Percentiles rank a stretch among this genome's conserved stretches.
Evolutionary conservation across 2,797 vertebrate genomes (phyloP).

Genomic region (Sarcophilus harrisii): DNA sequence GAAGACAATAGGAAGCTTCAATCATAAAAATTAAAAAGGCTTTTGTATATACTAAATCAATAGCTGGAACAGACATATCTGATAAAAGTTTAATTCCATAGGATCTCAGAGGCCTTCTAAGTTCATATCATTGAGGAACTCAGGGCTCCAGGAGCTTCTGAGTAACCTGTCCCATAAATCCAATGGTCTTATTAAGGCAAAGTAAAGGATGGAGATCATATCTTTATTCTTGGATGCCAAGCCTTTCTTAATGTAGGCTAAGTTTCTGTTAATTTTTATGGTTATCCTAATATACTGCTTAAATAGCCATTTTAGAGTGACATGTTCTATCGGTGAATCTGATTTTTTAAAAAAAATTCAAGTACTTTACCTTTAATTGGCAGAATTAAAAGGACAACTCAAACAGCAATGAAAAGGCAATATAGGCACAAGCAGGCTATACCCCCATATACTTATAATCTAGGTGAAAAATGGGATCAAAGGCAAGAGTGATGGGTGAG

Average conservation of each 20-base stretch:
- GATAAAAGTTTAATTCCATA: not conserved
- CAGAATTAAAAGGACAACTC: not conserved
- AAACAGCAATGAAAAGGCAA: not conserved
- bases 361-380: not conserved
- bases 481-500: not conserved
- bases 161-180: not conserved
- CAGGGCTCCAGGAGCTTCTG: not conserved
- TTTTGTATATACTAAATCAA: not conserved
- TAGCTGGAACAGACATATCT: not conserved
- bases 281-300: not conserved
- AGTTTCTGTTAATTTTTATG: not conserved
- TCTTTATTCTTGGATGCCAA: not conserved
- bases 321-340: not conserved
- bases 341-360: not conserved
- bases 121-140: conserved; percentile 1
- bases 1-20: not conserved
- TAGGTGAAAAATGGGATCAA: not conserved
- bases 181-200: not conserved
- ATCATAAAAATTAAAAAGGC: not conserved
- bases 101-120: not conserved
- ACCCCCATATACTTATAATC: not conserved
- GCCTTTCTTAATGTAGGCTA: not conserved
- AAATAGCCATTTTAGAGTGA: not conserved
- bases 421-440: not conserved
- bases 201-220: not conserved